These are phyloP conservation scores for Tillus elongatus DNA, from an alignment of 2,888 invertebrate species.

Conservation along the genomic window DNA sequence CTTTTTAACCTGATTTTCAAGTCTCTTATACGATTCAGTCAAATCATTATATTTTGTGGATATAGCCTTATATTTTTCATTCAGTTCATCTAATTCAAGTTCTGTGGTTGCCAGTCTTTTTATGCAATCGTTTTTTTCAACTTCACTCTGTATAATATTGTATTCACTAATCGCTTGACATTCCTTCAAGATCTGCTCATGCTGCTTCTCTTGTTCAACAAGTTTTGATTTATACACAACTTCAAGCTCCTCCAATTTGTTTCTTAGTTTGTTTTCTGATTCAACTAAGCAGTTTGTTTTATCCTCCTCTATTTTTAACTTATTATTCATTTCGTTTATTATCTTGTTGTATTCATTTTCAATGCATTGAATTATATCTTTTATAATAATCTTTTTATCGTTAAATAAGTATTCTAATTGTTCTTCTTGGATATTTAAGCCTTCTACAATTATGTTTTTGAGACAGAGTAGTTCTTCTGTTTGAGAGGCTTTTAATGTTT, in stretches of 20 bases:
- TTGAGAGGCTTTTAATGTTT: conserved; percentile 26
- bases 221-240: conserved; percentile 38
- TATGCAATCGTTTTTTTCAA: conserved; percentile 50
- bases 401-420: conserved; percentile 22
- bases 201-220: conserved; percentile 41
- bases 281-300: conserved; percentile 37
- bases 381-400: conserved; percentile 22
- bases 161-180: conserved; percentile 49
- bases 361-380: conserved; percentile 11
- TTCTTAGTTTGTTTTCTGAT: conserved; percentile 39
- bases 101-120: too few species aligned
- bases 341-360: conserved; percentile 32
- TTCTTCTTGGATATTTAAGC: conserved; percentile 26
- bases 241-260: conserved; percentile 43
- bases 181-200: conserved; percentile 45
- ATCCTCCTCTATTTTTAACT: conserved; percentile 38
- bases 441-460: conserved; percentile 30
- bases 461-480: conserved; percentile 31
- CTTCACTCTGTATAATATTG: conserved; percentile 45
- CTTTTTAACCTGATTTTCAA: conserved; percentile 16
- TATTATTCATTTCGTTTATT: conserved; percentile 25
- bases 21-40: conserved; percentile 15
- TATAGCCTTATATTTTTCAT: conserved; percentile 20
- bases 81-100: conserved; percentile 12
- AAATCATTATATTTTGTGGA: conserved; percentile 16